Evolutionary conservation across 2,888 invertebrate species (phyloP).

Genomic region (Diloba caeruleocephala): DNA sequence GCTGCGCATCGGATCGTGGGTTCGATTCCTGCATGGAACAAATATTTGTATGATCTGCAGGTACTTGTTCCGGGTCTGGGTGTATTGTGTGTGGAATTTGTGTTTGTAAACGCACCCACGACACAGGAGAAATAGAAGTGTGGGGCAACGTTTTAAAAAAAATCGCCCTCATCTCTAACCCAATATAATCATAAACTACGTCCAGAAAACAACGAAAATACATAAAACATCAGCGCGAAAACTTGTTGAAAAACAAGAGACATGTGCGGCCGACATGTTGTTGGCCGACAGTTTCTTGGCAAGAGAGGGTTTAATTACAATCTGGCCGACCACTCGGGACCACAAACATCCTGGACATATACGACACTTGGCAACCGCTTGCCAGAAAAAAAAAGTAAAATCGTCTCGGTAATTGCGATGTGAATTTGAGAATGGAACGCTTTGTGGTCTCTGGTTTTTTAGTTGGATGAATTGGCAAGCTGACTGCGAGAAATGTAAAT

Average conservation of each 20-base stretch:
- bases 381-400: slow-evolving; percentile 53
- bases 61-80: too few species aligned
- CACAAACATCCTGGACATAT: slow-evolving; percentile 57
- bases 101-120: too few species aligned
- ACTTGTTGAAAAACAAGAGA: slow-evolving; percentile 40
- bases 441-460: slow-evolving; percentile 40
- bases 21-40: too few species aligned
- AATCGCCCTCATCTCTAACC: background rate
- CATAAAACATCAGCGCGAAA: slow-evolving; percentile 38
- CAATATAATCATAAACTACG: slow-evolving; percentile 20
- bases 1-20: too few species aligned
- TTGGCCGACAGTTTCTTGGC: slow-evolving; percentile 59
- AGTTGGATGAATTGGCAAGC: slow-evolving; percentile 40
- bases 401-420: slow-evolving; percentile 59
- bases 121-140: too few species aligned
- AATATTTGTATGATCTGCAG: too few species aligned
- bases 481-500: slow-evolving; percentile 7
- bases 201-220: slow-evolving; percentile 10
- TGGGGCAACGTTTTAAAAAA: too few species aligned
- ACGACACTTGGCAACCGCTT: slow-evolving; percentile 53
- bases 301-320: slow-evolving; percentile 59
- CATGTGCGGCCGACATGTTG: slow-evolving; percentile 54
- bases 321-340: slow-evolving; percentile 54
- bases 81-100: too few species aligned
- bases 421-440: slow-evolving; percentile 60